Percentiles rank a stretch among this genome's conserved stretches.
phyloP scores from a whole-genome alignment of 37 sponge, comb jelly and placozoan species.

The Lycopodina hypogea region DNA sequence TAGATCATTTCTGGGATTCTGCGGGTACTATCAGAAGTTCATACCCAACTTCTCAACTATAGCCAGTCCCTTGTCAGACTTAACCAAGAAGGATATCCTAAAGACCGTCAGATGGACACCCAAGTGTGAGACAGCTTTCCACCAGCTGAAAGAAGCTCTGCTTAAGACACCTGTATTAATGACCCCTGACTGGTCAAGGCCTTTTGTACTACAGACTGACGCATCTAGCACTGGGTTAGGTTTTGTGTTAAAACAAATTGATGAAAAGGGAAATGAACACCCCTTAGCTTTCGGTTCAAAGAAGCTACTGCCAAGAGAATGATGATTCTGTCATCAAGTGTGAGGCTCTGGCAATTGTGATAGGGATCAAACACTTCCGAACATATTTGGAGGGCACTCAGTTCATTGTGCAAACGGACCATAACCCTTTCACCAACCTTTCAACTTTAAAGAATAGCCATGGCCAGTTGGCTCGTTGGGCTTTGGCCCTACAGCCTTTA shows the following conservation, averaged over 20 bases:
- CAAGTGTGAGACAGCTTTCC: conserved; percentile 40
- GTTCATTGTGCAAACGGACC: conserved; percentile 53
- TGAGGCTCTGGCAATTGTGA: conserved; percentile 45
- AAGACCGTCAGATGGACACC: conserved; percentile 35
- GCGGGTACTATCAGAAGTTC: conserved; percentile 59
- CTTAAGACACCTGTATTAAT: conserved; percentile 27
- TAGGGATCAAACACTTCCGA: conserved; percentile 20
- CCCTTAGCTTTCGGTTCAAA: conserved; percentile 45
- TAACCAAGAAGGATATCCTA: conserved; percentile 38
- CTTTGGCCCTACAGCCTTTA: too few species aligned
- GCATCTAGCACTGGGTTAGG: conserved; percentile 48
- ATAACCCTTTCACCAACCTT: conserved; percentile 37
- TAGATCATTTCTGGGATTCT: conserved; percentile 60
- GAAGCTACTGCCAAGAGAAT: conserved; percentile 33
- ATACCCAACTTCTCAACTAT: conserved; percentile 42
- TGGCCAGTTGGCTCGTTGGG: conserved; percentile 41
- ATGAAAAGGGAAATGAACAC: conserved; percentile 25
- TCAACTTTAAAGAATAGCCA: conserved; percentile 27
- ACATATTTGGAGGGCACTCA: conserved; percentile 34
- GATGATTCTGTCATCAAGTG: conserved; percentile 46
- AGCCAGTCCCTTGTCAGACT: conserved; percentile 39
- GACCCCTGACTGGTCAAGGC: conserved; percentile 32
- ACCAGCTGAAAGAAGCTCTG: neutral
- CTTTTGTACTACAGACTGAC: conserved; percentile 50
- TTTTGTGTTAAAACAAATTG: conserved; percentile 52